Base-by-base conservation (phyloP, 2,888 invertebrate genomes). In the Zootermopsis nevadensis region DNA sequence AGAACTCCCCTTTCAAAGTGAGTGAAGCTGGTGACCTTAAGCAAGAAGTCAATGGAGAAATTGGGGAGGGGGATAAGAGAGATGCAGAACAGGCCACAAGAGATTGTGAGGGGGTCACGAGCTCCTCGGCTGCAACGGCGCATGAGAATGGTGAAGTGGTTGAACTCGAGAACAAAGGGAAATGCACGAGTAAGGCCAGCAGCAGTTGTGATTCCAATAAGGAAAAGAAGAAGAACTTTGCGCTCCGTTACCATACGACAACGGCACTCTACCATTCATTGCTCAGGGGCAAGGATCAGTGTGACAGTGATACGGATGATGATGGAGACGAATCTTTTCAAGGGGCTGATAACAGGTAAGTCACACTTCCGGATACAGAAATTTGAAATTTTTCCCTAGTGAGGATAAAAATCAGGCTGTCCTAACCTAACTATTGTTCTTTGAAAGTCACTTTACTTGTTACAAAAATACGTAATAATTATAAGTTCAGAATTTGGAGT, bases 311-410 rank as follows among this genome's bases (percentile, higher is more conserved):
- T 30, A 80, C 80, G 3, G 84, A 84, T 67, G 85, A 85, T 30
- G 84, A 84, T n/a, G 85, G 77, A 27, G 85, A 85, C 77, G 84
- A 84, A 76, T 81, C 81, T 30, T 85, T 85, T 79, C 80, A 83
- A 42, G 85, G 84, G 74, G 82, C 60, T 7, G 84, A 81, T 35
- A 77, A 82, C 72, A 85, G 84, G 85, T 84, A 81, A 74, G 60
- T 33, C 33, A n/a, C n/a, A n/a, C n/a, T n/a, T n/a, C n/a, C n/a
- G n/a, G n/a, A n/a, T n/a, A n/a, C n/a, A n/a, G n/a, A n/a, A n/a
- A n/a, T n/a, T n/a, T n/a, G n/a, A n/a, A n/a, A n/a, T n/a, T n/a
- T n/a, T n/a, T n/a, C n/a, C n/a, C n/a, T n/a, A n/a, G n/a, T n/a
- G n/a, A n/a, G n/a, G n/a, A n/a, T n/a, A n/a, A n/a, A n/a, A n/a